Evolutionary conservation across 2,113 vertebrate genomes (phyloP), one percentile per base, ranked within the genome.

Genomic region (Menidia beryllina): DNA sequence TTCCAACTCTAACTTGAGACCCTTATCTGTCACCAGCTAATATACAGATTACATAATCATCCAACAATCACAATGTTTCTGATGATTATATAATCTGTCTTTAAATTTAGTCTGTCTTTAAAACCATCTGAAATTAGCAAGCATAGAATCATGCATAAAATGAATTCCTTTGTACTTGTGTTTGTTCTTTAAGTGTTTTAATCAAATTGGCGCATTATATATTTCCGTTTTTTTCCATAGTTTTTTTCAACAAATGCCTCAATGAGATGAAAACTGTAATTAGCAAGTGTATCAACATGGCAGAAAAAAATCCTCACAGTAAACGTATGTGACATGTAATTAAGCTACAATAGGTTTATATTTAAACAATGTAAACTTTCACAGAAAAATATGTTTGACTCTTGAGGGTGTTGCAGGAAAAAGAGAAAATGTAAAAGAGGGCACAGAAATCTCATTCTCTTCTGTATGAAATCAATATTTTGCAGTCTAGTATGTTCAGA

Each of bases 401-500:
- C 26, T 20, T 52, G 21, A 62, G 19, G 27, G 45, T 30, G 39
- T n/a, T 15, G 6, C 50, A 56, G 51, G 43, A 24, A 26, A 26
- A 48, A 49, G 57, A 19, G 25, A 48, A 23, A n/a, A 19, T n/a
- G 19, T 45, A 19, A 20, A 59, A 54, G 25, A 30, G 26, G 59
- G 23, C n/a, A 17, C 1, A 66, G 49, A 7, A 30, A 34, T 64
- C 19, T 20, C 55, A 7, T 48, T 36, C 1, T 3, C 52, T 45
- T 66, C 13, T 26, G 8, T 49, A 5, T 52, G 15, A 69, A 62
- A 25, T 58, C 48, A 49, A 23, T 21, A 2, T 45, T 57, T 51
- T 54, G 41, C 19, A 4, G 5, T 19, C 36, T 50, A 12, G 48
- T 49, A 14, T 53, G 59, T 49, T 63, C 64, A 39, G 48, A 64